These are phyloP conservation scores for Mormyrops attenuatus DNA, from an alignment of 2,797 vertebrate species.

Conservation along the genomic window DNA sequence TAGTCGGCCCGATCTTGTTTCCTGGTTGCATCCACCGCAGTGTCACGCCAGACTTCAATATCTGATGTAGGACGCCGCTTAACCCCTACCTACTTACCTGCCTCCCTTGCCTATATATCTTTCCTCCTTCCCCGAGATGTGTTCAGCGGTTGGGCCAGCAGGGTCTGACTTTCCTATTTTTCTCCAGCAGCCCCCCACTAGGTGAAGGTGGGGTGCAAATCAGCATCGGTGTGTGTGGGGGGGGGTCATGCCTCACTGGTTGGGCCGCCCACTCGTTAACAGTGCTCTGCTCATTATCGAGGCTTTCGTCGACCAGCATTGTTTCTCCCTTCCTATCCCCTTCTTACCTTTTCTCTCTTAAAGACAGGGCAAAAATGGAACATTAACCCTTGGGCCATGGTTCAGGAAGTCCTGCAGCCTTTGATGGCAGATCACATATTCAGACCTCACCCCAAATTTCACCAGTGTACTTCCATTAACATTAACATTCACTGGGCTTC, in stretches of 20 bases:
- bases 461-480: no score
- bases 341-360: not conserved
- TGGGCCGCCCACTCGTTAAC: not conserved
- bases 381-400: not conserved
- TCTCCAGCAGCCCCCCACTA: slow-evolving; percentile 3
- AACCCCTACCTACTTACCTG: not conserved
- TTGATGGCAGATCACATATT: not conserved
- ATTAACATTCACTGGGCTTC: not conserved
- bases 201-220: slow-evolving; percentile 19
- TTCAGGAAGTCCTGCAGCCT: not conserved
- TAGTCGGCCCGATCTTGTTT: not conserved
- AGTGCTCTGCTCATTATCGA: not conserved
- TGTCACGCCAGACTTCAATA: slow-evolving; percentile 16
- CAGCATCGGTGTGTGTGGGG: not conserved
- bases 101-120: not conserved
- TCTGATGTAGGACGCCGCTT: slow-evolving; percentile 3
- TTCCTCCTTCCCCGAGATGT: not conserved
- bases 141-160: not conserved
- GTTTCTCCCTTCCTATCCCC: not conserved
- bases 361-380: not conserved
- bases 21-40: slow-evolving; percentile 2
- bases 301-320: not conserved
- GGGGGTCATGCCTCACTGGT: not conserved
- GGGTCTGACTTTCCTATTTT: not conserved
- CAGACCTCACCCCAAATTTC: not conserved